Evolutionary conservation across 2,113 vertebrate species (phyloP), one percentile per base, ranked within the genome.

Genomic region (Odontophorus gujanensis): DNA sequence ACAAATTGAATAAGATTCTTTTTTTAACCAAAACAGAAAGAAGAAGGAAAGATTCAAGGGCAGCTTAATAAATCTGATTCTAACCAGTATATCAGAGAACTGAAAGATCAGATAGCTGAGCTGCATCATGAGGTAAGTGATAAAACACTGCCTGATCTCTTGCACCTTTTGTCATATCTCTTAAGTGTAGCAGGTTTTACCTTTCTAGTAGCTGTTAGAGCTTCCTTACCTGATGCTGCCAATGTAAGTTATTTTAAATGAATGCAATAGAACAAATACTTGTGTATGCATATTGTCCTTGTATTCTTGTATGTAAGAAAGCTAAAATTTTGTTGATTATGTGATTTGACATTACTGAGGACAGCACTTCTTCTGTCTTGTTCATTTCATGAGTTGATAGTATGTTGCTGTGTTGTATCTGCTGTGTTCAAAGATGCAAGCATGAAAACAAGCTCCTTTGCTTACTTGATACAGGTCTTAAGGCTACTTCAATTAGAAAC

Each of bases 31-130:
- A 95, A 97, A 97, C 98, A 99, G 99, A 99, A 99, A 97, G 99
- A 99, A 99, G 99, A 99, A 98, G 99, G 99, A 68, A 99, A 99
- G 97, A 97, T 99, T 95, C 98, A 99, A 96, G 99, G 99, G n/a
- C 99, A 99, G 82, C 98, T 99, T 91, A 99, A 99, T 98, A 98
- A 98, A 97, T 99, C 98, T 9, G 99, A 99, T 97, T 99, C 98
- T 59, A 99, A 97, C 96, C 99, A 99, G 98, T 99, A 99, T 95
- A 99, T 99, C 95, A 97, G 98, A 67, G 99, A 99, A 94, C 98
- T 99, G 95, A 99, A 99, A 98, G 99, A 99, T 97, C 99, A 99
- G 97, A 99, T 99, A 96, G 96, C 97, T 48, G 99, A 99, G 95
- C 98, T 99, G 45, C 98, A 98, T 95, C 98, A 99, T 71, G 99